A percentile compares a stretch with the other conserved stretches of the same genome.
phyloP scores from a whole-genome alignment of 2,797 vertebrate species.

The Chiloscyllium punctatum region DNA sequence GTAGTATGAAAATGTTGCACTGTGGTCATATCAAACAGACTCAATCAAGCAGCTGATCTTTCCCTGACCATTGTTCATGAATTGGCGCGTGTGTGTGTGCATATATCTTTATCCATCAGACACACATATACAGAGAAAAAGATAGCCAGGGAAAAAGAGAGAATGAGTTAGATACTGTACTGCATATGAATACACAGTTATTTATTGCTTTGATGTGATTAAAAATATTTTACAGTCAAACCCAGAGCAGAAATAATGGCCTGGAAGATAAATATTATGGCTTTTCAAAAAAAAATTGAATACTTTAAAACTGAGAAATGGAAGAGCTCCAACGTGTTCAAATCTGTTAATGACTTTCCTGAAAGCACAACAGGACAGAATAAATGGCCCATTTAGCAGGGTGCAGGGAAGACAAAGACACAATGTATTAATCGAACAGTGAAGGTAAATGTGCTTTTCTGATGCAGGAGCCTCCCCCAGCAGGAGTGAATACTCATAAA shows the following conservation, averaged over 20 bases:
- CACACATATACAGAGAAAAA: not conserved
- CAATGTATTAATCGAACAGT: not conserved
- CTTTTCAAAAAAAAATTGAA: not conserved
- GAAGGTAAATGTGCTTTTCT: constrained; percentile 9
- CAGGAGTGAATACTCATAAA: not conserved
- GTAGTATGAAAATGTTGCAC: not conserved
- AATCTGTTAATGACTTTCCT: constrained; percentile 31
- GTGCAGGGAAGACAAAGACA: not conserved
- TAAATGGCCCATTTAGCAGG: constrained; percentile 19
- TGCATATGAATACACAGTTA: constrained; percentile 19
- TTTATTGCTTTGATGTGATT: constrained; percentile 32
- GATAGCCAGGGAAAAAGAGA: not conserved
- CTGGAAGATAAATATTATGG: constrained; percentile 24
- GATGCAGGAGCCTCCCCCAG: not conserved
- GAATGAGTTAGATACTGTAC: not conserved
- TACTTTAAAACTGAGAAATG: constrained; percentile 31
- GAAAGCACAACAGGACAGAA: not conserved
- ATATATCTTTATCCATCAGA: not conserved
- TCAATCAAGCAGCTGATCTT: not conserved
- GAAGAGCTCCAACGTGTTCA: not conserved
- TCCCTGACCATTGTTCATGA: not conserved
- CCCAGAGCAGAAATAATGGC: not conserved
- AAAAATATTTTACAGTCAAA: constrained; percentile 32
- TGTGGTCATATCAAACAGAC: not conserved
- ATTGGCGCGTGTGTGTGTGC: not conserved